Conservation (phyloP, 2,113 vertebrate genomes). For the Ceyx melanurus region DNA sequence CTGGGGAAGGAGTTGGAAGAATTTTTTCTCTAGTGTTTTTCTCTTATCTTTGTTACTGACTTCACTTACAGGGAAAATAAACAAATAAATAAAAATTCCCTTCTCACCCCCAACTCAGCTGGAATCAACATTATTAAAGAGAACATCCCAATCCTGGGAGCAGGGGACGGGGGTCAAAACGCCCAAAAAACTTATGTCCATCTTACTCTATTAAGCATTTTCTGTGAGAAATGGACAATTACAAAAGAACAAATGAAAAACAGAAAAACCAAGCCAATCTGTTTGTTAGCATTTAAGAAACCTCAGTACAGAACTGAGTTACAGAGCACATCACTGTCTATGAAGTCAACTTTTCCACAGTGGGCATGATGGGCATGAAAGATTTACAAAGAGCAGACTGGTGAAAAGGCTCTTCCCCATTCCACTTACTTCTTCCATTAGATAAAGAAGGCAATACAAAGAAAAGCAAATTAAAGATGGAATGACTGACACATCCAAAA, state of each 20-base stretch:
- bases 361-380: accelerated
- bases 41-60: not conserved
- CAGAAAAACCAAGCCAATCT: not conserved
- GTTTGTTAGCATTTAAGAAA: not conserved
- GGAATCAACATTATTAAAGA: not conserved
- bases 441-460: not conserved
- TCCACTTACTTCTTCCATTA: not conserved
- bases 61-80: not conserved
- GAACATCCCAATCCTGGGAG: not conserved
- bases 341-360: not conserved
- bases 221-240: not conserved
- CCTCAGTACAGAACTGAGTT: not conserved
- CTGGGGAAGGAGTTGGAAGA: not conserved
- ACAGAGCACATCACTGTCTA: not conserved
- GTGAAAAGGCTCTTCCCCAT: not conserved
- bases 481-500: not conserved
- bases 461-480: not conserved
- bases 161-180: not conserved
- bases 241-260: not conserved
- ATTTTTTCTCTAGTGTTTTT: not conserved
- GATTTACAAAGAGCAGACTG: not conserved
- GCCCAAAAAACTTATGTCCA: accelerated
- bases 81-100: not conserved
- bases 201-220: not conserved
- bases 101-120: not conserved